These are phyloP conservation scores for Parazoanthus atlanticus DNA, from an alignment of 92 coral and sea anemone species.

Conservation along the genomic window DNA sequence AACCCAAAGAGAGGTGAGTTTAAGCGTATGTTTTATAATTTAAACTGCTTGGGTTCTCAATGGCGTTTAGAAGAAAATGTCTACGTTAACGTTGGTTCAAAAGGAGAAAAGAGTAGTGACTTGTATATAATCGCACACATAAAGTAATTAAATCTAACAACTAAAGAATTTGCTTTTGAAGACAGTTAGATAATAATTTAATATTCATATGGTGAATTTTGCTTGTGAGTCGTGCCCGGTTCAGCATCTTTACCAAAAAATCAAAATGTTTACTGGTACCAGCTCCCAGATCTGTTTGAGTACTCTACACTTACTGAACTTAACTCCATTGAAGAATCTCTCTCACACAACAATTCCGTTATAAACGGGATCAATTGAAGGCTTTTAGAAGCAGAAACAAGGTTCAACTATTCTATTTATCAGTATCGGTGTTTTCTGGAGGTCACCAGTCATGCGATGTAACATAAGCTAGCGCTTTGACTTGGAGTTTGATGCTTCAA, in stretches of 20 bases:
- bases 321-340: background rate
- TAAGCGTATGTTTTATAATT: background rate
- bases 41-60: background rate
- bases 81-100: background rate
- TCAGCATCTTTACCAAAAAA: no score
- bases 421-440: background rate
- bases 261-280: background rate
- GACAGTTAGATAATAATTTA: background rate
- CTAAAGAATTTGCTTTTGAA: background rate
- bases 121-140: background rate
- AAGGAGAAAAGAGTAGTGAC: background rate
- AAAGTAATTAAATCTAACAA: background rate
- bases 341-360: background rate
- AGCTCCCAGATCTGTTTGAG: background rate
- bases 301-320: background rate
- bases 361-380: background rate
- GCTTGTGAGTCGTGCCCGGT: background rate
- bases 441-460: background rate
- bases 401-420: background rate
- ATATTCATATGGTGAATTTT: background rate
- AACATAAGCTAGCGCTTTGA: background rate
- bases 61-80: background rate
- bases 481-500: no score
- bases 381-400: background rate
- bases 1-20: constrained; percentile 19